A percentile compares a stretch with the other conserved stretches of the same genome.
These are phyloP conservation scores for Heteractis magnifica DNA, from an alignment of 92 coral and sea anemone genomes.

Conservation along the genomic window DNA sequence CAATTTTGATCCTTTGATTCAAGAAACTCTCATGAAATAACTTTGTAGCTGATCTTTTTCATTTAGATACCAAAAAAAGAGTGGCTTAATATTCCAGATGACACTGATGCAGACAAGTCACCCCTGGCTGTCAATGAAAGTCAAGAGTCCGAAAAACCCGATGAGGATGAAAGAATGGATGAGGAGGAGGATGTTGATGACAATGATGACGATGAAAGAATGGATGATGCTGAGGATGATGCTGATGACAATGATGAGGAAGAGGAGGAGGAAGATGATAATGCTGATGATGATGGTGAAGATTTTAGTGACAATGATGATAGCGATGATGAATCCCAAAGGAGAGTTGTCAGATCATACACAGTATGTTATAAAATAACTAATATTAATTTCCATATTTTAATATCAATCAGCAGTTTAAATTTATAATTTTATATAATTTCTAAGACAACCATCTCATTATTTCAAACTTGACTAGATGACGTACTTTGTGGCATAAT, in stretches of 20 bases:
- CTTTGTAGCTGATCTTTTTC: background rate
- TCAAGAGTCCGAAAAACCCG: background rate
- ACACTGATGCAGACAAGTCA: background rate
- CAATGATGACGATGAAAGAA: background rate
- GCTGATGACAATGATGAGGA: background rate
- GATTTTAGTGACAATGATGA: background rate
- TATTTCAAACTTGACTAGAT: no score
- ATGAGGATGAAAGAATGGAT: background rate
- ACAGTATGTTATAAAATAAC: background rate
- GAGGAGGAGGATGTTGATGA: constrained; percentile 4
- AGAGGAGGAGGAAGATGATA: background rate
- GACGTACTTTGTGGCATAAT: background rate
- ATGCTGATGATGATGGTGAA: background rate
- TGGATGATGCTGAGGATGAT: background rate
- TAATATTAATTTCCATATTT: no score
- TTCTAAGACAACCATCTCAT: no score
- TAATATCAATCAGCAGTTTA: no score
- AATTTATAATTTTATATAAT: no score
- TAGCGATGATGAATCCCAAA: background rate
- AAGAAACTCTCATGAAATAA: background rate
- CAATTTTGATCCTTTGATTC: background rate
- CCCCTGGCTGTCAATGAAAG: background rate
- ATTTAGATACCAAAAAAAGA: constrained; percentile 11
- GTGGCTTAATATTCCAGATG: constrained; percentile 17
- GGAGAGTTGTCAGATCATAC: background rate